Conservation (phyloP, 2,113 vertebrate genomes). For the Hypocryptadius cinnamomeus region DNA sequence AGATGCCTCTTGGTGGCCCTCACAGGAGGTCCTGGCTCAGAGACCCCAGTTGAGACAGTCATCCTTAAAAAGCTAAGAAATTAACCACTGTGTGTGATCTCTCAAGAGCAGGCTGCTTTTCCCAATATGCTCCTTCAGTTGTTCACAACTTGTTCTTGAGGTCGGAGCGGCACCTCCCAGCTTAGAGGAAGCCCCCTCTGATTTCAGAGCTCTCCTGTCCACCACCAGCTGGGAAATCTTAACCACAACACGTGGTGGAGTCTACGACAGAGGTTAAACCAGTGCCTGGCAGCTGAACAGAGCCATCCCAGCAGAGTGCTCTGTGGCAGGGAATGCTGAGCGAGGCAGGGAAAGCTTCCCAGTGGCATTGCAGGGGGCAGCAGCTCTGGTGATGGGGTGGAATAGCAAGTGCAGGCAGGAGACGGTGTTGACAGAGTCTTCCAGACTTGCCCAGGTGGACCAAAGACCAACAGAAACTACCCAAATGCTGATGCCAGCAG, state of each 20-base stretch:
- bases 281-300: background rate
- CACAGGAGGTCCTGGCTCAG: background rate
- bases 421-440: background rate
- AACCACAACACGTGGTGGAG: background rate
- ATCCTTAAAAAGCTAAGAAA: background rate
- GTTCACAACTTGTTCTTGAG: background rate
- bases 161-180: background rate
- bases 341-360: background rate
- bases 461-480: background rate
- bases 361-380: background rate
- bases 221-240: background rate
- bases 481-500: background rate
- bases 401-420: slow-evolving; percentile 33
- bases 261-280: background rate
- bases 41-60: background rate
- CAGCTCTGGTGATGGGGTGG: background rate
- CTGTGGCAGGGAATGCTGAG: background rate
- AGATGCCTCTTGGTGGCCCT: background rate
- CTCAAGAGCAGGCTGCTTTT: background rate
- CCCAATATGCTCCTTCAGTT: background rate
- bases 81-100: background rate
- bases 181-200: background rate
- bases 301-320: background rate
- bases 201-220: background rate
- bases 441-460: background rate